Base-by-base conservation (phyloP, 2,113 vertebrate genomes). In the Cyrtonyx montezumae region DNA sequence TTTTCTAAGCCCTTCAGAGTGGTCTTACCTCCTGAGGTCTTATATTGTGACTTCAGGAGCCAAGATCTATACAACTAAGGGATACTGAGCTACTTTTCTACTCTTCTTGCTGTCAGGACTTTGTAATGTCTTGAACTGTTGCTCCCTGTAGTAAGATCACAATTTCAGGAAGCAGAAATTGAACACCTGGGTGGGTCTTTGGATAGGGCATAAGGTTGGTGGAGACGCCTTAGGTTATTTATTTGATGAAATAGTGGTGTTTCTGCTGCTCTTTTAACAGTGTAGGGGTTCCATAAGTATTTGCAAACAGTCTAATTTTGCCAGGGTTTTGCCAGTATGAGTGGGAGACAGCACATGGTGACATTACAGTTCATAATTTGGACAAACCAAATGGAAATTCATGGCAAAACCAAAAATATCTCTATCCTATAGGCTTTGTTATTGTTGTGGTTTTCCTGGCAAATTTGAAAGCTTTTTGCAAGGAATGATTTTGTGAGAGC, bases 221-320 rank as follows among this genome's bases (percentile, higher is more conserved):
- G 42, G 14, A 59, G 58, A 34, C 76, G 40, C 37, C 46, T n/a
- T 51, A 69, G 1, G 0, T 59, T 51, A 56, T 13, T 59, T 93
- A 37, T 49, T 5, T 0, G 0, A 22, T 69, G 28, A 73, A 68
- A 42, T 83, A 32, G 63, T 43, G 28, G 36, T 74, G n/a, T 77
- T 94, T 77, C n/a, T 92, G 42, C 49, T 88, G 56, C 55, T 74
- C 37, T 91, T 88, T 78, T 70, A 85, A 63, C 74, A 65, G 49
- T 67, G 51, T 76, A 85, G 63, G 88, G 82, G 67, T 83, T 88
- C 68, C 59, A 43, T 43, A 70, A 80, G 61, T 88, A 83, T 78
- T 93, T 96, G 76, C 67, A 73, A 78, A 81, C 75, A 80, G 71
- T 83, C 87, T 74, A 58, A 74, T 88, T 90, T 91, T 96, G 93